Percentiles rank a stretch among this genome's conserved stretches.
phyloP scores from a whole-genome alignment of 2,888 invertebrate genomes.

The Drosophila subquinaria region DNA sequence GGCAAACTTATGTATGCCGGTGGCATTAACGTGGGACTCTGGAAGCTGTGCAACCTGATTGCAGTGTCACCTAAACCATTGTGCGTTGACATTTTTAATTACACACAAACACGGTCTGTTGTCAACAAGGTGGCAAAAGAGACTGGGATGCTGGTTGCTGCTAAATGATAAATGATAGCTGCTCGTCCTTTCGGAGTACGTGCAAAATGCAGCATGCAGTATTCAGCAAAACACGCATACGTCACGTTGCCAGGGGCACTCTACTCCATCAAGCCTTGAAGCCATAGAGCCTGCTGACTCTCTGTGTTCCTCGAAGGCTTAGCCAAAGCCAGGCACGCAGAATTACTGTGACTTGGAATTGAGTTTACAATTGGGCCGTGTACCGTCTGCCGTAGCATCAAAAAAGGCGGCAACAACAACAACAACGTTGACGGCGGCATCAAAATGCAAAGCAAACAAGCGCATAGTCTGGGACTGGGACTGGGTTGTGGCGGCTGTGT shows the following conservation, averaged over 20 bases:
- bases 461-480: conserved; percentile 27
- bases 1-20: conserved; percentile 28
- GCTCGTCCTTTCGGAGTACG: conserved; percentile 24
- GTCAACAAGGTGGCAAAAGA: conserved; percentile 16
- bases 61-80: conserved; percentile 72
- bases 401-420: conserved; percentile 21
- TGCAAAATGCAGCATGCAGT: conserved; percentile 35
- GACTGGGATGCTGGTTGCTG: conserved; percentile 22
- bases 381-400: conserved; percentile 3
- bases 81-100: conserved; percentile 80
- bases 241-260: conserved; percentile 34
- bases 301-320: conserved; percentile 57
- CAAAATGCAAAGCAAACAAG: conserved; percentile 77
- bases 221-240: conserved; percentile 40
- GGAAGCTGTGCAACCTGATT: conserved; percentile 62
- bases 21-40: conserved; percentile 16
- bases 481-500: conserved; percentile 29
- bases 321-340: conserved; percentile 61
- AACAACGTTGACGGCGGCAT: conserved; percentile 39
- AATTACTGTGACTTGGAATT: conserved; percentile 52
- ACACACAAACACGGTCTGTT: conserved; percentile 53
- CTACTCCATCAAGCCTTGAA: conserved; percentile 45
- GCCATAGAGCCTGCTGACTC: conserved; percentile 37
- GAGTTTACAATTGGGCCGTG: conserved; percentile 29
- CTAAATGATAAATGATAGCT: conserved; percentile 75